phyloP scores from a whole-genome alignment of 2,113 vertebrate genomes.

The Petaurus breviceps region DNA sequence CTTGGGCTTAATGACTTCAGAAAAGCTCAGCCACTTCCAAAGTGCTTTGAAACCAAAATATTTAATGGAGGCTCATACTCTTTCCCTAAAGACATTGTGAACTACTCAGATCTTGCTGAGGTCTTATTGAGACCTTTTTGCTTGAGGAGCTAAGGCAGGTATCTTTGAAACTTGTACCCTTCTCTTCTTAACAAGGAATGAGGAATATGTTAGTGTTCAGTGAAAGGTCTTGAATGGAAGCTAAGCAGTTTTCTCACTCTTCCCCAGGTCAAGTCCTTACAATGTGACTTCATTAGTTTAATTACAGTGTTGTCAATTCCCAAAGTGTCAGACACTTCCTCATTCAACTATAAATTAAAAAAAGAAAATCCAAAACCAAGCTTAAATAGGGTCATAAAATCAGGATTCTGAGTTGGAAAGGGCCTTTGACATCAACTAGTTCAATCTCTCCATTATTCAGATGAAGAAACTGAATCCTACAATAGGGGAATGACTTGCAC shows the following conservation, averaged over 20 bases:
- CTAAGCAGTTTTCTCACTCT: background rate
- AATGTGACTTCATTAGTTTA: slow-evolving; percentile 47
- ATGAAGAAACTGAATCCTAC: background rate
- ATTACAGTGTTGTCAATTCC: slow-evolving; percentile 49
- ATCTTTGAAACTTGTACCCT: background rate
- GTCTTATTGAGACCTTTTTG: background rate
- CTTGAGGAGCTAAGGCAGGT: background rate
- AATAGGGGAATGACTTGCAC: background rate
- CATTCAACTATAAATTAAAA: slow-evolving; percentile 56
- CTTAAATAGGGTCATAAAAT: background rate
- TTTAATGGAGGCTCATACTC: background rate
- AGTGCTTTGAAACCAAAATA: background rate
- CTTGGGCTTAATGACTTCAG: background rate
- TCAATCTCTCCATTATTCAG: background rate
- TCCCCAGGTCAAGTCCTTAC: background rate
- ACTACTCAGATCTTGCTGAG: background rate
- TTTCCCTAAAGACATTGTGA: background rate
- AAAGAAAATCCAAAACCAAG: slow-evolving; percentile 66
- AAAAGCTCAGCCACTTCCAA: background rate
- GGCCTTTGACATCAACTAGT: background rate
- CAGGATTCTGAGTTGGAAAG: background rate
- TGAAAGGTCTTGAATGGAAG: background rate
- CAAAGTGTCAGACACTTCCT: slow-evolving; percentile 31
- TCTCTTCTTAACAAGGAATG: background rate
- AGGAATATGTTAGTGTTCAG: background rate